phyloP scores from a whole-genome alignment of 2,113 vertebrate genomes.

The Ameiurus melas region DNA sequence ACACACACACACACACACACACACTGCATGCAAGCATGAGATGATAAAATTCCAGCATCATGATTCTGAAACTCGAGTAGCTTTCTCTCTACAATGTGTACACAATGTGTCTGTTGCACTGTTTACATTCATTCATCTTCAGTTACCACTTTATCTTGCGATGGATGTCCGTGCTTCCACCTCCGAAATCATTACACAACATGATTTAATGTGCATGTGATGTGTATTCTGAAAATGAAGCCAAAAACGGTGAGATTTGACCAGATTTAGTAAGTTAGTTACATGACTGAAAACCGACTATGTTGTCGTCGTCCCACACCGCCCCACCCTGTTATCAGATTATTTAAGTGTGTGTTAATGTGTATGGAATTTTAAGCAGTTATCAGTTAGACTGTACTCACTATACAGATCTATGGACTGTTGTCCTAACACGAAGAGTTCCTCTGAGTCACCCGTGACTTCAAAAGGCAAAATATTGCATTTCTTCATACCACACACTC shows the following conservation, averaged over 20 bases:
- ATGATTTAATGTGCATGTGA: background rate
- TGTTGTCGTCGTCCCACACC: too few species aligned
- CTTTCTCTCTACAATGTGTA: background rate
- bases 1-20: constrained; percentile 13
- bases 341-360: too few species aligned
- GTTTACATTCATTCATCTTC: too few species aligned
- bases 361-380: background rate
- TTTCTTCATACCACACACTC: constrained; percentile 59
- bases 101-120: too few species aligned
- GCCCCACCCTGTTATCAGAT: background rate
- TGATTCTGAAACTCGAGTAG: background rate
- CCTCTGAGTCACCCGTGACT: constrained; percentile 66
- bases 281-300: too few species aligned
- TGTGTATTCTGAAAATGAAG: background rate
- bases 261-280: background rate
- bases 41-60: background rate
- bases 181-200: background rate
- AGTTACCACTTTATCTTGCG: too few species aligned
- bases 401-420: constrained; percentile 51
- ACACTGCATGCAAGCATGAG: background rate
- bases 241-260: background rate
- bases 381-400: background rate
- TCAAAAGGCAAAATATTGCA: constrained; percentile 46
- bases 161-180: background rate
- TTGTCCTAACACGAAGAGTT: constrained; percentile 65